phyloP scores from a whole-genome alignment of 2,888 invertebrate genomes.

The Pardosa pseudoannulata region DNA sequence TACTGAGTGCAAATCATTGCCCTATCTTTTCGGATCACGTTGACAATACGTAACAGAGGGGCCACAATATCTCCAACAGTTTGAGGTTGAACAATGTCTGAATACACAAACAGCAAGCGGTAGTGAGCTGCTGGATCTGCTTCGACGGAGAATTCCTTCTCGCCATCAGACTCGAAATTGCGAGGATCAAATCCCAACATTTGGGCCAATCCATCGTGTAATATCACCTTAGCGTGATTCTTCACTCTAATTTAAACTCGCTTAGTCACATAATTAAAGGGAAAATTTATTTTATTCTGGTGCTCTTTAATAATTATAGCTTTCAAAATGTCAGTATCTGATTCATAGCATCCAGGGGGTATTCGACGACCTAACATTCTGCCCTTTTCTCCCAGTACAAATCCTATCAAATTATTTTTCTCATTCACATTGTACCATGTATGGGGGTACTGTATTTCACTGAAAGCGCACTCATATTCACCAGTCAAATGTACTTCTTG shows the following conservation, averaged over 20 bases:
- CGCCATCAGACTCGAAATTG: neutral
- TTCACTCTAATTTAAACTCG: slow-evolving; percentile 12
- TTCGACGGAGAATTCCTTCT: neutral
- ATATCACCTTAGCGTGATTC: slow-evolving; percentile 5
- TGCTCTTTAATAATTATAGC: neutral
- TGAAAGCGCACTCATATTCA: slow-evolving; percentile 74
- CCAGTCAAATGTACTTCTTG: slow-evolving; percentile 73
- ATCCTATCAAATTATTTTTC: slow-evolving; percentile 5
- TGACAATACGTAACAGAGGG: slow-evolving; percentile 74
- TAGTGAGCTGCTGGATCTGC: slow-evolving; percentile 29
- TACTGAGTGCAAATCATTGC: neutral
- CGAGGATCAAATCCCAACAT: slow-evolving; percentile 18
- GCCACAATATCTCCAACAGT: slow-evolving; percentile 17
- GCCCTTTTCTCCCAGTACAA: slow-evolving; percentile 16
- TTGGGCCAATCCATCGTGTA: slow-evolving; percentile 18
- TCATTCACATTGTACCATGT: slow-evolving; percentile 37
- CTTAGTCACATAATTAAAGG: slow-evolving; percentile 4
- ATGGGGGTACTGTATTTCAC: slow-evolving; percentile 73
- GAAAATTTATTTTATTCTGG: slow-evolving; percentile 11
- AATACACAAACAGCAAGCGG: neutral
- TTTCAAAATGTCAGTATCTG: slow-evolving; percentile 5
- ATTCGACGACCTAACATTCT: neutral
- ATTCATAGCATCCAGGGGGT: slow-evolving; percentile 22
- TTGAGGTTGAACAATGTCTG: slow-evolving; percentile 16
- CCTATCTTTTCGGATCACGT: slow-evolving; percentile 47